Evolutionary conservation across 2,888 invertebrate genomes (phyloP).

Genomic region (Drosophila rellima): DNA sequence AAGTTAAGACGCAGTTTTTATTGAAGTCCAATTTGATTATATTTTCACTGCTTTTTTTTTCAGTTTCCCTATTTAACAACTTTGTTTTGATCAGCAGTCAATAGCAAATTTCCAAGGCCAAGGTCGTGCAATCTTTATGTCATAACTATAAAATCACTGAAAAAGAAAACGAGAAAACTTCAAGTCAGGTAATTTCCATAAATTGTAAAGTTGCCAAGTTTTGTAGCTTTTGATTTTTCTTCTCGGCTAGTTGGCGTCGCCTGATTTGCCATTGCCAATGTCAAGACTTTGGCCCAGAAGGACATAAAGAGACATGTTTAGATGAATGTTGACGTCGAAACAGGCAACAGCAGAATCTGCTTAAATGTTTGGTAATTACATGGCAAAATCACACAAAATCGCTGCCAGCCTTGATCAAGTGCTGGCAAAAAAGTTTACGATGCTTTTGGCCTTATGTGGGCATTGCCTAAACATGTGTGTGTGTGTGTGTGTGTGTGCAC

Average conservation of each 20-base stretch:
- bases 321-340: slow-evolving; percentile 10
- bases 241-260: slow-evolving; percentile 20
- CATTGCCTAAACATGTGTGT: background rate
- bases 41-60: background rate
- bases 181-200: slow-evolving; percentile 61
- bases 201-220: slow-evolving; percentile 61
- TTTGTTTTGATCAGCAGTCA: slow-evolving; percentile 23
- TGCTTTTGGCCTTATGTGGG: slow-evolving; percentile 39
- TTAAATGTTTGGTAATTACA: slow-evolving; percentile 44
- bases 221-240: background rate
- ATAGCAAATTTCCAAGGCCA: slow-evolving; percentile 23
- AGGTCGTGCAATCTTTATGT: slow-evolving; percentile 26
- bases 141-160: slow-evolving; percentile 30
- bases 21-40: background rate
- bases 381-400: too few species aligned
- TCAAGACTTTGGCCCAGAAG: slow-evolving; percentile 26
- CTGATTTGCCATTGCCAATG: slow-evolving; percentile 31
- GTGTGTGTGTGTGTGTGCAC: slow-evolving; percentile 12
- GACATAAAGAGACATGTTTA: slow-evolving; percentile 18
- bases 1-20: background rate
- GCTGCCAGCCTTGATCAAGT: slow-evolving; percentile 48
- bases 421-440: slow-evolving; percentile 44
- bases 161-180: slow-evolving; percentile 6
- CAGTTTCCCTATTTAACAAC: slow-evolving; percentile 7
- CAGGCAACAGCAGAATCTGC: slow-evolving; percentile 18